phyloP scores from a whole-genome alignment of 2,113 vertebrate genomes.

The Origma solitaria region DNA sequence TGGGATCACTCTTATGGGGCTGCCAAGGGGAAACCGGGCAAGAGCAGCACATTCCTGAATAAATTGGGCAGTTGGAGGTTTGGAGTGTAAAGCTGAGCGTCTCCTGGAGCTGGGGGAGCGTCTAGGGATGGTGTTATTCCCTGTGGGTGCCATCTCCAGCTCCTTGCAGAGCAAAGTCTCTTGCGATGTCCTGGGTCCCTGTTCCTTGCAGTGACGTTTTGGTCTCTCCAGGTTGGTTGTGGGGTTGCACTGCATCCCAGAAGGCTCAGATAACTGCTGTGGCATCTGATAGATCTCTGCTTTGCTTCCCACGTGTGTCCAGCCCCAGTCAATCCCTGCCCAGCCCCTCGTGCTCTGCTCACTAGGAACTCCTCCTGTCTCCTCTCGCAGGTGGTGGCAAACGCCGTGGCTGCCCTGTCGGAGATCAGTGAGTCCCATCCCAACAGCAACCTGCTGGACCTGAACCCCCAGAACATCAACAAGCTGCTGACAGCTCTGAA shows the following conservation, averaged over 20 bases:
- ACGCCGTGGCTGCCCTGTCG: conserved; percentile 93
- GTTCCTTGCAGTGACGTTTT: not conserved
- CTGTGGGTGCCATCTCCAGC: not conserved
- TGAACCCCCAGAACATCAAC: conserved; percentile 99
- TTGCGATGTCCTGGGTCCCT: not conserved
- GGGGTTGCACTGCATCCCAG: not conserved
- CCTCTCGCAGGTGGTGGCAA: conserved; percentile 88
- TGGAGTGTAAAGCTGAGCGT: not conserved
- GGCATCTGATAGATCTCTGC: not conserved
- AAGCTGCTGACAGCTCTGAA: conserved; percentile 96
- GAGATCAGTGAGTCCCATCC: conserved; percentile 99
- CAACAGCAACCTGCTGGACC: conserved; percentile 97
- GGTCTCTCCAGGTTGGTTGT: not conserved
- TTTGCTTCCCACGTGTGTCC: not conserved
- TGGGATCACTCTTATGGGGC: rapidly evolving
- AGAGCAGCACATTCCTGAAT: not conserved
- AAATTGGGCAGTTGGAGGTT: not conserved
- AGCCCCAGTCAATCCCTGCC: not conserved
- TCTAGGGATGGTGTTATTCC: not conserved
- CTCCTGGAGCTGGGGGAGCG: not conserved
- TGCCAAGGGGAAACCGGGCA: not conserved
- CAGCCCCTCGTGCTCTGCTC: not conserved
- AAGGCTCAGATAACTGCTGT: not conserved
- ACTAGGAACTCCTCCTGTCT: not conserved
- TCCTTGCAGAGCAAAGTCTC: not conserved